Base-by-base conservation (phyloP, 2,113 vertebrate genomes). In the Brienomyrus brachyistius region DNA sequence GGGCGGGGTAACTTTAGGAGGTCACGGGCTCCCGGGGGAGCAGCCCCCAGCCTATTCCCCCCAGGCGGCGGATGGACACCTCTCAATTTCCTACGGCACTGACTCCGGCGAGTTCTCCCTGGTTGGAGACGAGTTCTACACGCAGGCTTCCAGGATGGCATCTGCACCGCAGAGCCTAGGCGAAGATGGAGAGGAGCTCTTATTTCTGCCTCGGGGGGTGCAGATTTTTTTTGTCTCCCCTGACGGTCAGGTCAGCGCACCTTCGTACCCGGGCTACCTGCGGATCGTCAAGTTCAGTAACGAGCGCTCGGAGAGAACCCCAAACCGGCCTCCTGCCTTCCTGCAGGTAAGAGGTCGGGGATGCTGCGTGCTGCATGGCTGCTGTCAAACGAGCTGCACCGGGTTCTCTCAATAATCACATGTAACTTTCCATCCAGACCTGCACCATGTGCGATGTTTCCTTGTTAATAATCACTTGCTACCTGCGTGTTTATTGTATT, bases 171-270 rank as follows among this genome's bases (percentile, higher is more conserved):
- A 97, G 88, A 96, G 94, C 88, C 87, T 98, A 91, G 97, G 97
- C n/a, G 96, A 98, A 43, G 98, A 99, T 54, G 99, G 96, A 52
- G 97, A 98, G 91, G 97, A 99, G 94, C 91, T 99, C 88, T 95
- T 99, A 90, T 94, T 97, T 92, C 96, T 99, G 90, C 97, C 98
- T 8, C 95, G 95, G 0, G 99, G 99, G n/a, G 98, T 99, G 9
- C 99, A 99, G 93, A 98, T 99, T 90, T 99, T 99, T 92, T 99
- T 97, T 91, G 99, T 99, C 85, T 97, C 96, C 45, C 97, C 98
- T 35, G 97, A 98, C 0, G 98, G 99, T 59, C 96, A 97, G 15
- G 99, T 99, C 87, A 99, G 98, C 23, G 98, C 99, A 10, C 99
- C 99, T 0, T 99, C 99, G 0, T 99, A 99, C 92, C 99, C 99